These are phyloP conservation scores for Raja brachyura DNA, from an alignment of 2,113 vertebrate genomes.

Conservation along the genomic window DNA sequence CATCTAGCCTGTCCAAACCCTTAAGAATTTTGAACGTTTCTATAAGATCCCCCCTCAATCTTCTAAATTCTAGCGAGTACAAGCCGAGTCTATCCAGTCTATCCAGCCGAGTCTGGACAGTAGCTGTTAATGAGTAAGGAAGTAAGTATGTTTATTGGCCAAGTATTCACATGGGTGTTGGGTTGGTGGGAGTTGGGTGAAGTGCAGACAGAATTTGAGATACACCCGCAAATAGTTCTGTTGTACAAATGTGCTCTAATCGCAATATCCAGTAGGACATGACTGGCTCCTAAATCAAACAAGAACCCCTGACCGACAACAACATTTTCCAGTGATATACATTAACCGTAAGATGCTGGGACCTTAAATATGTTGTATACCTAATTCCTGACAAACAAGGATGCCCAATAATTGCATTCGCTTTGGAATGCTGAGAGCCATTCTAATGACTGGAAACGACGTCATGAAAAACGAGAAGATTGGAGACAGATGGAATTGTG, in stretches of 20 bases:
- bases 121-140: no score
- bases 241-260: neutral
- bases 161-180: no score
- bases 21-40: no score
- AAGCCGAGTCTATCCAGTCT: no score
- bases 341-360: neutral
- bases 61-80: no score
- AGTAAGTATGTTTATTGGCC: no score
- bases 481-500: constrained; percentile 15
- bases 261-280: neutral
- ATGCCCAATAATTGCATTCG: neutral
- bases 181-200: no score
- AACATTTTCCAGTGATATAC: neutral
- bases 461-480: constrained; percentile 12
- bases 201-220: neutral
- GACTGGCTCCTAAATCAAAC: no score
- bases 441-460: neutral
- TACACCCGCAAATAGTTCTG: neutral
- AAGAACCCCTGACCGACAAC: neutral
- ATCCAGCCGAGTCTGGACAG: no score
- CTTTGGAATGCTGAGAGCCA: neutral
- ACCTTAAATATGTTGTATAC: no score
- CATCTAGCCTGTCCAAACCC: no score
- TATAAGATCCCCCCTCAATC: no score
- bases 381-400: neutral